These are phyloP conservation scores for Leucoraja erinaceus DNA, from an alignment of 2,113 vertebrate genomes.

Conservation along the genomic window DNA sequence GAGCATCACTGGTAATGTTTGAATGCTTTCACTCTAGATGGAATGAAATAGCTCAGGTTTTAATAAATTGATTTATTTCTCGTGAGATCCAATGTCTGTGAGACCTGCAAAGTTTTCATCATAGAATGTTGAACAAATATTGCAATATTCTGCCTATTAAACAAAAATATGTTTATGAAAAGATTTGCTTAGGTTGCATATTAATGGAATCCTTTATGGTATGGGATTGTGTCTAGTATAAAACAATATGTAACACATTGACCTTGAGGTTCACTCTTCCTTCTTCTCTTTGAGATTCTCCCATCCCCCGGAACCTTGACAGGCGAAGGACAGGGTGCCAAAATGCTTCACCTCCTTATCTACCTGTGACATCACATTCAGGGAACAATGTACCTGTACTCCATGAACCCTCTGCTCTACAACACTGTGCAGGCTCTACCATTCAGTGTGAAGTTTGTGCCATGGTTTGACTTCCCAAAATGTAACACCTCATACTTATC, in stretches of 20 bases:
- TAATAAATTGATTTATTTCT: too few relatives aligned
- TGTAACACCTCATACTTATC: too few relatives aligned
- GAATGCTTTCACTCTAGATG: neutral
- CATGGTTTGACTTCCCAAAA: too few relatives aligned
- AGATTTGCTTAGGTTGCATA: neutral
- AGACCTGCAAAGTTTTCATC: neutral
- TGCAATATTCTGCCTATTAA: neutral
- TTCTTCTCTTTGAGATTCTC: too few relatives aligned
- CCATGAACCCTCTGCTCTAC: too few relatives aligned
- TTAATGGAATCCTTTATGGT: neutral
- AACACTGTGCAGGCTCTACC: too few relatives aligned
- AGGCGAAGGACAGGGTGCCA: neutral
- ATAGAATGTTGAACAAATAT: neutral
- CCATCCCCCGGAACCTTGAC: neutral
- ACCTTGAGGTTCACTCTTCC: too few relatives aligned
- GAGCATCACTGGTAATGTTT: neutral
- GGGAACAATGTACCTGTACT: too few relatives aligned
- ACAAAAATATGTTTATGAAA: neutral
- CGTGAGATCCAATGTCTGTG: neutral
- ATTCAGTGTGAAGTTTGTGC: too few relatives aligned
- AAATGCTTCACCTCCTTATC: too few relatives aligned
- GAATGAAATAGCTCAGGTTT: neutral
- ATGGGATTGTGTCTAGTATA: neutral
- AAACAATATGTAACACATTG: neutral
- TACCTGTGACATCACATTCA: too few relatives aligned